Percentiles rank a stretch among this genome's conserved stretches.
Conservation (phyloP, 2,797 vertebrate species). For the Propithecus perrieri region DNA sequence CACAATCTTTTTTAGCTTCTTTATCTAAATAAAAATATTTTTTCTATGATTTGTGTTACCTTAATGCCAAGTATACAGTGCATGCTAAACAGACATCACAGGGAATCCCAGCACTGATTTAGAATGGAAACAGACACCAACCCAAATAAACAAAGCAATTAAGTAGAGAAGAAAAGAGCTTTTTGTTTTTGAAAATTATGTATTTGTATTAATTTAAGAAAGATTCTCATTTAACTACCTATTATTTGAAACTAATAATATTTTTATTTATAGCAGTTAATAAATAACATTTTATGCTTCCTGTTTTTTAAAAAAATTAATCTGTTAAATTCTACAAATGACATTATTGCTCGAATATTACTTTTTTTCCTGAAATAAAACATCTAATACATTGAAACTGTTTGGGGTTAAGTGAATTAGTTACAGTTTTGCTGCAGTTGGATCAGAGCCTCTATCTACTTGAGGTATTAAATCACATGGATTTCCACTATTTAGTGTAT, state of each 20-base stretch:
- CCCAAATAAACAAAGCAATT: not conserved
- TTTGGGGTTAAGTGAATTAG: not conserved
- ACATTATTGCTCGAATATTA: not conserved
- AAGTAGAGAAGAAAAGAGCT: not conserved
- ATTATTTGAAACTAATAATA: slow-evolving; percentile 15
- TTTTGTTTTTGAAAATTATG: not conserved
- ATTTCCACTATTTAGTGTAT: not conserved
- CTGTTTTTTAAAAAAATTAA: not conserved
- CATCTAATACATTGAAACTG: not conserved
- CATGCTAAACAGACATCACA: not conserved
- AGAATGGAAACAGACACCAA: not conserved
- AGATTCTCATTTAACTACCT: not conserved
- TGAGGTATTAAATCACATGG: not conserved
- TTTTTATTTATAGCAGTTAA: slow-evolving; percentile 9
- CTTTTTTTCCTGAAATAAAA: slow-evolving; percentile 36
- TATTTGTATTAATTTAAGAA: not conserved
- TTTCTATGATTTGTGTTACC: not conserved
- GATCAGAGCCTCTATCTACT: not conserved
- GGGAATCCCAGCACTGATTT: not conserved
- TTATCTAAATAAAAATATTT: not conserved
- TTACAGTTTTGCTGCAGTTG: not conserved
- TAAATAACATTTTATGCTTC: not conserved
- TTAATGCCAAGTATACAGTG: not conserved
- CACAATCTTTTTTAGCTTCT: not conserved
- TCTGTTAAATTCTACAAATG: slow-evolving; percentile 22